These are phyloP conservation scores for Papilio machaon DNA, from an alignment of 1,140 invertebrate genomes.

Conservation along the genomic window DNA sequence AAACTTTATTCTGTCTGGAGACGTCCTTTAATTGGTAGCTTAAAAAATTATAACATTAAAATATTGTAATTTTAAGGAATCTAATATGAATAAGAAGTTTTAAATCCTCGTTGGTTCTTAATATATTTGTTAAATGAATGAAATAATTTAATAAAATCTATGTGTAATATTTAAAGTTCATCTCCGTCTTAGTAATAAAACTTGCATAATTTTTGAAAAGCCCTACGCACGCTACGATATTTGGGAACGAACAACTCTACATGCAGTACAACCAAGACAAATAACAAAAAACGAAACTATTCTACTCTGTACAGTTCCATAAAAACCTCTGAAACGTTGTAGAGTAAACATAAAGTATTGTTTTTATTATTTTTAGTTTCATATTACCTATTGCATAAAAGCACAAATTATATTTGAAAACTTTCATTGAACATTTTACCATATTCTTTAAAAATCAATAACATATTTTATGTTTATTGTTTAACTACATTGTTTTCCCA, in stretches of 20 bases:
- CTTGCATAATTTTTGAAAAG: neutral
- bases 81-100: too few species aligned
- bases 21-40: too few species aligned
- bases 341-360: neutral
- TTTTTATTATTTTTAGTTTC: neutral
- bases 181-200: neutral
- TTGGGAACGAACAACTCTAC: neutral
- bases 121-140: too few species aligned
- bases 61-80: too few species aligned
- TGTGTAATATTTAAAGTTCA: neutral
- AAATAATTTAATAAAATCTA: too few species aligned
- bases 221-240: neutral
- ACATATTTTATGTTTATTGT: neutral
- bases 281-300: neutral
- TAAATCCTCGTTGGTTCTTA: too few species aligned
- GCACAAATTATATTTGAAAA: neutral
- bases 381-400: neutral
- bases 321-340: neutral
- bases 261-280: neutral
- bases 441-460: neutral
- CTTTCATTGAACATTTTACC: neutral
- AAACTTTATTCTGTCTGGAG: neutral
- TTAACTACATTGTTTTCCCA: neutral
- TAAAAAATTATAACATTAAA: too few species aligned
- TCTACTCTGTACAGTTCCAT: neutral